Evolutionary conservation across 2,797 vertebrate genomes (phyloP), one percentile per base, ranked within the genome.

Genomic region (Ceryle rudis): DNA sequence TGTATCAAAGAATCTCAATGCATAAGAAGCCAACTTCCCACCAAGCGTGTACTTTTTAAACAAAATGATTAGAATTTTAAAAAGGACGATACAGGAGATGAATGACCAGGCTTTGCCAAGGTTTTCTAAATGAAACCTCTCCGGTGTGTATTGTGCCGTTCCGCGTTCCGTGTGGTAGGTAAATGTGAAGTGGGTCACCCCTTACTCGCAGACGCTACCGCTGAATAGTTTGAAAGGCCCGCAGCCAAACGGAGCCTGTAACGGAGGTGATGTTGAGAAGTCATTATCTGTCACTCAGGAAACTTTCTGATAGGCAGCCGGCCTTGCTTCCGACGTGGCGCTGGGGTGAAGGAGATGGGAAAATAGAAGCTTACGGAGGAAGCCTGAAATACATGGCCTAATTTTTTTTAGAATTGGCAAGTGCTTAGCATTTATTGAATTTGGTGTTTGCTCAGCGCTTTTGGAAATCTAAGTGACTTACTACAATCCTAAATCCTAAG

Each of bases 1-100:
- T 46, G 79, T 93, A 94, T 91, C 71, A 82, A 87, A 92, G 81
- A 52, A 51, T n/a, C 77, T 86, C 73, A 28, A 6, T 8, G 82
- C 51, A 19, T 16, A 19, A 94, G 82, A 44, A 91, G 77, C 74
- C 74, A 85, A 23, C 41, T 82, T 66, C 80, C 55, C 79, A 55
- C 83, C 81, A 89, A 90, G 65, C 86, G 52, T 12, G 0, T 39
- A 70, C 79, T 95, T 80, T 80, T 91, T 77, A 62, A 81, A 80
- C 31, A 13, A 44, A 79, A 80, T 18, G 0, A 14, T n/a, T 64
- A 17, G 57, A n/a, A 79, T 92, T 91, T 77, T 47, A 6, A 69
- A 20, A 72, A 90, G 51, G 74, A 46, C 13, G 54, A 14, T 9
- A 1, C 17, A 20, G 61, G 57, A 86, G 44, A 35, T 80, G 85